Evolutionary conservation across 1,140 invertebrate species (phyloP).

Genomic region (Limonius californicus): DNA sequence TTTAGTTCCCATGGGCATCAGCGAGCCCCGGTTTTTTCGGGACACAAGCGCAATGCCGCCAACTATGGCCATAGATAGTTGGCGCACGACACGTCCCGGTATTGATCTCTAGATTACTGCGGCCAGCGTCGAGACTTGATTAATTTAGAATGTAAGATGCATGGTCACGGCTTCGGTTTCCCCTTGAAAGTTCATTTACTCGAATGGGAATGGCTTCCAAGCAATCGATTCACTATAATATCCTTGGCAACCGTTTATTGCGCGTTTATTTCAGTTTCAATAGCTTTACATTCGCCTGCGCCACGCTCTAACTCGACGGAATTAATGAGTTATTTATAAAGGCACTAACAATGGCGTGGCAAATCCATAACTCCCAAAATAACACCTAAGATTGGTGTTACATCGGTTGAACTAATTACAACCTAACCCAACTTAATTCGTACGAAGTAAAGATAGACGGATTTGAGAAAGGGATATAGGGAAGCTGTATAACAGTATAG

Average conservation of each 20-base stretch:
- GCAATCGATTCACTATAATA: conserved; percentile 15
- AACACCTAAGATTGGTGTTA: too few relatives aligned
- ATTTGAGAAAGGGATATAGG: too few relatives aligned
- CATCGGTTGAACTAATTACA: too few relatives aligned
- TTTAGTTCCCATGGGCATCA: background rate
- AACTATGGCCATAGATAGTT: background rate
- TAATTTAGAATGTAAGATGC: conserved; percentile 26
- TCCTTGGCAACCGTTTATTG: conserved; percentile 9
- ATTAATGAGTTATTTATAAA: conserved; percentile 4
- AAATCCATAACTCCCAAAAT: too few relatives aligned
- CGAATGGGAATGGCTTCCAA: conserved; percentile 25
- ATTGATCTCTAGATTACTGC: conserved; percentile 9
- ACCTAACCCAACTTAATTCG: background rate
- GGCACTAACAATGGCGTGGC: background rate
- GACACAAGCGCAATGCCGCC: background rate
- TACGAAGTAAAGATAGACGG: too few relatives aligned
- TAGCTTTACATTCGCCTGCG: background rate
- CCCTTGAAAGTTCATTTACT: conserved; percentile 39
- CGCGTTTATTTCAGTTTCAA: conserved; percentile 10
- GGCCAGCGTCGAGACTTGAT: conserved; percentile 5
- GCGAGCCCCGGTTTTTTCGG: background rate
- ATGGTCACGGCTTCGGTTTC: conserved; percentile 38
- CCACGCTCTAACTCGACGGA: background rate
- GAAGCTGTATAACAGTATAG: too few relatives aligned
- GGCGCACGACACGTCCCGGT: conserved; percentile 1